Evolutionary conservation across 2,113 vertebrate species (phyloP).

Genomic region (Irena cyanogastra): DNA sequence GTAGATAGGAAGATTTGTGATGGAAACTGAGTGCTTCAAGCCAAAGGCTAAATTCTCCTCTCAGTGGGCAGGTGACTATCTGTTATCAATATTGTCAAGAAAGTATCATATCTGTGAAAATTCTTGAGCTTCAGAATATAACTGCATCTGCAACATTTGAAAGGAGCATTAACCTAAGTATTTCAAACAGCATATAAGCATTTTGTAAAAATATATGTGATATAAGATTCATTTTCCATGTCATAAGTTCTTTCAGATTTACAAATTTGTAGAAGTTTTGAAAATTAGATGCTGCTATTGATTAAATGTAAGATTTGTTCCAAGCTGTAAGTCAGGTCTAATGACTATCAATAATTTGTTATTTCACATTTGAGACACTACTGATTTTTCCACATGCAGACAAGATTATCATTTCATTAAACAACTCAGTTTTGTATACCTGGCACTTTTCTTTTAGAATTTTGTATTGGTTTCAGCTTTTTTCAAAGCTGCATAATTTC

Average conservation of each 20-base stretch:
- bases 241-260: background rate
- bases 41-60: background rate
- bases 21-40: background rate
- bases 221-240: background rate
- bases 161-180: background rate
- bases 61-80: background rate
- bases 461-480: constrained; percentile 19
- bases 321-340: background rate
- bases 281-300: background rate
- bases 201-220: rapidly evolving
- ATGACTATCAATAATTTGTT: background rate
- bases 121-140: background rate
- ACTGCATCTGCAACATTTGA: background rate
- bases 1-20: background rate
- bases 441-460: background rate
- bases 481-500: background rate
- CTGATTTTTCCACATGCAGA: background rate
- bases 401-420: constrained; percentile 28
- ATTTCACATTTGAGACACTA: constrained; percentile 14
- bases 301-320: constrained; percentile 27
- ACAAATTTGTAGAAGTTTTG: background rate
- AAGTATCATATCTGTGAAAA: background rate
- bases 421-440: background rate
- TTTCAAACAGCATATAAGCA: background rate
- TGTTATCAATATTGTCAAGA: background rate